phyloP scores from a whole-genome alignment of 2,888 invertebrate species.

The Papilio gigon region DNA sequence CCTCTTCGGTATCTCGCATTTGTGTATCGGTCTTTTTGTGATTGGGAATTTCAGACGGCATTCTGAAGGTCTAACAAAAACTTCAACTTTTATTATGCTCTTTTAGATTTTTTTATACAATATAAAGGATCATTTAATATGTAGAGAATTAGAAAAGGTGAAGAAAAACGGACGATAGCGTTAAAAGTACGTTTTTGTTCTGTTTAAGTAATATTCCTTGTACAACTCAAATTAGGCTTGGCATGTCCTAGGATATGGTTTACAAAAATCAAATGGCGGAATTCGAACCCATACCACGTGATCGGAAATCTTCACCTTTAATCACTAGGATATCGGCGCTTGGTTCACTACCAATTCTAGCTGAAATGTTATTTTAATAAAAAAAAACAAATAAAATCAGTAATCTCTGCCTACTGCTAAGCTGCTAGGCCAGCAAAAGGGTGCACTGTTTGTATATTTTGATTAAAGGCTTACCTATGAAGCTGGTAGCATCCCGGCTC shows the following conservation, averaged over 20 bases:
- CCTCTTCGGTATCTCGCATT: conserved; percentile 63
- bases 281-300: too few relatives aligned
- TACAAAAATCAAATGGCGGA: too few relatives aligned
- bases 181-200: too few relatives aligned
- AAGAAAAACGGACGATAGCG: too few relatives aligned
- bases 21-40: conserved; percentile 70
- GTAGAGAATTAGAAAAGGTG: not conserved
- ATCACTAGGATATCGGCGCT: too few relatives aligned
- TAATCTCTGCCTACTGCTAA: not conserved
- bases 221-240: too few relatives aligned
- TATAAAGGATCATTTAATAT: not conserved
- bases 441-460: not conserved
- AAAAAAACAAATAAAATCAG: too few relatives aligned
- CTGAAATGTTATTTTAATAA: not conserved
- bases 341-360: not conserved
- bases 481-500: conserved; percentile 74
- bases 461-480: conserved; percentile 60
- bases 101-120: not conserved
- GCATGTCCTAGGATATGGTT: too few relatives aligned
- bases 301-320: too few relatives aligned
- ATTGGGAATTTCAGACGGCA: conserved; percentile 75
- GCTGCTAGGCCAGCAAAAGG: too few relatives aligned
- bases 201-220: too few relatives aligned
- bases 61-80: conserved; percentile 66
- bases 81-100: not conserved